These are phyloP conservation scores for Coregonus suidteri DNA, from an alignment of 2,797 vertebrate species.

Conservation along the genomic window DNA sequence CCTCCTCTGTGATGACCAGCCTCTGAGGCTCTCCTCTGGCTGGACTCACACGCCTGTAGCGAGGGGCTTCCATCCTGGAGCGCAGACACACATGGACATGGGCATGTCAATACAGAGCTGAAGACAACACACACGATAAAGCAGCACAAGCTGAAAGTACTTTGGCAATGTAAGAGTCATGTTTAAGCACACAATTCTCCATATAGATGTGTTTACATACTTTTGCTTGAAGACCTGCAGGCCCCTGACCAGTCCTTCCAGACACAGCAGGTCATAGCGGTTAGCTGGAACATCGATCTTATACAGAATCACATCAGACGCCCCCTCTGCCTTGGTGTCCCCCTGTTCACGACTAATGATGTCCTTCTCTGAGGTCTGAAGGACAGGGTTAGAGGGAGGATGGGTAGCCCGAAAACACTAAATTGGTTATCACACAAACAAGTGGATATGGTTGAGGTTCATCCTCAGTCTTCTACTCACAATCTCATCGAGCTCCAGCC, in stretches of 20 bases:
- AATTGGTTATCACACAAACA: background rate
- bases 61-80: conserved; percentile 84
- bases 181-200: background rate
- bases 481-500: conserved; percentile 96
- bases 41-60: conserved; percentile 83
- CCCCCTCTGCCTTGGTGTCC: conserved; percentile 83
- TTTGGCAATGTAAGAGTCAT: too few species aligned
- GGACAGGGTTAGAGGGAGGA: background rate
- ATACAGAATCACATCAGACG: conserved; percentile 89
- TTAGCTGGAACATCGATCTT: conserved; percentile 98
- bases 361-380: conserved; percentile 91
- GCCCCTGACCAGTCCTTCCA: conserved; percentile 92
- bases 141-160: background rate
- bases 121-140: background rate
- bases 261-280: conserved; percentile 94
- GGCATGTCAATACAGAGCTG: background rate
- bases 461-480: conserved; percentile 75
- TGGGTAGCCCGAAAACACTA: background rate
- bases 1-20: conserved; percentile 89
- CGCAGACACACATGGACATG: conserved; percentile 12
- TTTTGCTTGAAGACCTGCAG: conserved; percentile 95
- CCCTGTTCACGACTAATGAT: conserved; percentile 94
- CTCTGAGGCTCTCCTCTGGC: conserved; percentile 80
- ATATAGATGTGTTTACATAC: conserved; percentile 64
- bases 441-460: background rate